phyloP scores from a whole-genome alignment of 1,140 invertebrate genomes.

The Adoxophyes honmai region DNA sequence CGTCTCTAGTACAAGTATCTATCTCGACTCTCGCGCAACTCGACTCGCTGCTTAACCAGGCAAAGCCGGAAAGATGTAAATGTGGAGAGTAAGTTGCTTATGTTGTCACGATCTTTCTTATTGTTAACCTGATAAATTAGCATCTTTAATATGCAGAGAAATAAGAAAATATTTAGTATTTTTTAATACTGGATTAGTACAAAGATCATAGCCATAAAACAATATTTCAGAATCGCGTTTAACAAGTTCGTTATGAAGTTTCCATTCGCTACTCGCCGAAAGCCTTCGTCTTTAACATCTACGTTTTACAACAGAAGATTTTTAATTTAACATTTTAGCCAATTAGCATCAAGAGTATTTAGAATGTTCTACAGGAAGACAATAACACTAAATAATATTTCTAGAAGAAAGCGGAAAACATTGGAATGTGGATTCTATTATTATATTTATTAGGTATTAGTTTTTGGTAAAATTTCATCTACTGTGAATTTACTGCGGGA shows the following conservation, averaged over 20 bases:
- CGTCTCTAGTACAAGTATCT: too few species aligned
- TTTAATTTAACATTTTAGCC: slow-evolving; percentile 16
- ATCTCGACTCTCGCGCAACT: too few species aligned
- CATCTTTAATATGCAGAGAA: too few species aligned
- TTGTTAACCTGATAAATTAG: too few species aligned
- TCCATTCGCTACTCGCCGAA: background rate
- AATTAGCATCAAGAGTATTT: slow-evolving; percentile 11
- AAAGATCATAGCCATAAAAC: too few species aligned
- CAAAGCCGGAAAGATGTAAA: too few species aligned
- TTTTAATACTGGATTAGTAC: too few species aligned
- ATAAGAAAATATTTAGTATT: too few species aligned
- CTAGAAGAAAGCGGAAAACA: slow-evolving; percentile 33
- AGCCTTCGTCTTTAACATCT: background rate
- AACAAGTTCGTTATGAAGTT: background rate
- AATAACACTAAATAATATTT: slow-evolving; percentile 30
- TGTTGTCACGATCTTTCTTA: too few species aligned
- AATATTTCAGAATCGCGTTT: too few species aligned
- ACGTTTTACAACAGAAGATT: background rate
- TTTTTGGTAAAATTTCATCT: slow-evolving; percentile 33
- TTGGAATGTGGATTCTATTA: slow-evolving; percentile 29
- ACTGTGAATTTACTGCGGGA: slow-evolving; percentile 24
- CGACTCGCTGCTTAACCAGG: too few species aligned
- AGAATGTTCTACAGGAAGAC: slow-evolving; percentile 48
- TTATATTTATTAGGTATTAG: slow-evolving; percentile 24
- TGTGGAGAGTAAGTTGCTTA: too few species aligned